Percentiles rank a stretch among this genome's conserved stretches.
These are phyloP conservation scores for Peromyscus attwateri DNA, from an alignment of 2,797 vertebrate genomes.

Conservation along the genomic window DNA sequence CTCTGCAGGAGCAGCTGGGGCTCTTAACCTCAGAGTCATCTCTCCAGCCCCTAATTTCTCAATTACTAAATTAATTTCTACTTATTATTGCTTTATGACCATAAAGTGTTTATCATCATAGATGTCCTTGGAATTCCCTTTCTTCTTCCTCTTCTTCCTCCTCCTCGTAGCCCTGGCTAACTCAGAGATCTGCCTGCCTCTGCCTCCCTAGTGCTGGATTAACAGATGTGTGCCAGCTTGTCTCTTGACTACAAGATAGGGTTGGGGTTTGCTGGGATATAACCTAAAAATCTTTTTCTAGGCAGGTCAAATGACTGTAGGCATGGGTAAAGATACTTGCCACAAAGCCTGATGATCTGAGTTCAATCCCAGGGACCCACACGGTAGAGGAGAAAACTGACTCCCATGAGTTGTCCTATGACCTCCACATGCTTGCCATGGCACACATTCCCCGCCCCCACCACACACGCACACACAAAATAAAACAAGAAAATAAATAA, in stretches of 20 bases:
- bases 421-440: neutral
- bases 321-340: neutral
- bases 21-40: neutral
- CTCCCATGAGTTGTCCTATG: neutral
- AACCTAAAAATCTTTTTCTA: neutral
- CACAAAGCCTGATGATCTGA: neutral
- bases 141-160: no score
- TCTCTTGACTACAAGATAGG: neutral
- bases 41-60: neutral
- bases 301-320: neutral
- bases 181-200: neutral
- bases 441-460: no score
- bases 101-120: neutral
- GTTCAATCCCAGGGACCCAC: neutral
- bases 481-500: neutral
- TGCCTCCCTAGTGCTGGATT: neutral
- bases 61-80: neutral
- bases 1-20: neutral
- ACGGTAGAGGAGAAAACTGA: neutral
- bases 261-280: neutral
- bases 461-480: neutral
- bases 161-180: no score
- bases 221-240: neutral
- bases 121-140: neutral
- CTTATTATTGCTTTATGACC: neutral